phyloP scores from a whole-genome alignment of 2,888 invertebrate species.

The Uloborus plumipes region DNA sequence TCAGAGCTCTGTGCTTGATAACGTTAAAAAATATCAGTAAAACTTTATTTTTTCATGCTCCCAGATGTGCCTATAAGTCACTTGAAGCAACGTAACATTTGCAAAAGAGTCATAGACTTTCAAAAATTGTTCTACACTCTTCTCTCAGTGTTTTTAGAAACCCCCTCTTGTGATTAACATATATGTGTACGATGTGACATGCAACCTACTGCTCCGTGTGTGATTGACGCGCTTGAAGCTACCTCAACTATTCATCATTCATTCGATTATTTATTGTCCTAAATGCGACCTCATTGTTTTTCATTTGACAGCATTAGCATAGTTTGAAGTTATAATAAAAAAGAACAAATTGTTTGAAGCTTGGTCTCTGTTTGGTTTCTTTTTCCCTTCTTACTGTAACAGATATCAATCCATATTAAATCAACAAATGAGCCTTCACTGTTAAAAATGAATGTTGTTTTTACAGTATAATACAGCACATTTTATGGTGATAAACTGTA shows the following conservation, averaged over 20 bases:
- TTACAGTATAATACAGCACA: no score
- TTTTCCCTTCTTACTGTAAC: neutral
- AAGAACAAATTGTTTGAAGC: neutral
- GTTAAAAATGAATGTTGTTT: no score
- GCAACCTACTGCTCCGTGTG: neutral
- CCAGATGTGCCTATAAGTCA: no score
- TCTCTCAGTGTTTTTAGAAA: neutral
- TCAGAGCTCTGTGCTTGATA: no score
- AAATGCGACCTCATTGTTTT: slow-evolving; percentile 10
- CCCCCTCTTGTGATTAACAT: no score
- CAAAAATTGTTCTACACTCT: neutral
- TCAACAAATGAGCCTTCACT: no score
- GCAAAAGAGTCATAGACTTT: neutral
- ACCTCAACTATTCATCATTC: slow-evolving; percentile 39
- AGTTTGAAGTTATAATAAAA: slow-evolving; percentile 5
- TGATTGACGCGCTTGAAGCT: slow-evolving; percentile 31
- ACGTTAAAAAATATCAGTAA: no score
- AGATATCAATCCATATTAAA: no score
- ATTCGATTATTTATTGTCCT: slow-evolving; percentile 30
- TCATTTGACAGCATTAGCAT: slow-evolving; percentile 13
- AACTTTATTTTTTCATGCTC: no score
- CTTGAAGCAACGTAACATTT: no score
- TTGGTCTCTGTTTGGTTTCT: neutral
- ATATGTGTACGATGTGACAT: no score
- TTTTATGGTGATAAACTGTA: no score